phyloP scores from a whole-genome alignment of 2,797 vertebrate species.

The Steatocranus sp. region DNA sequence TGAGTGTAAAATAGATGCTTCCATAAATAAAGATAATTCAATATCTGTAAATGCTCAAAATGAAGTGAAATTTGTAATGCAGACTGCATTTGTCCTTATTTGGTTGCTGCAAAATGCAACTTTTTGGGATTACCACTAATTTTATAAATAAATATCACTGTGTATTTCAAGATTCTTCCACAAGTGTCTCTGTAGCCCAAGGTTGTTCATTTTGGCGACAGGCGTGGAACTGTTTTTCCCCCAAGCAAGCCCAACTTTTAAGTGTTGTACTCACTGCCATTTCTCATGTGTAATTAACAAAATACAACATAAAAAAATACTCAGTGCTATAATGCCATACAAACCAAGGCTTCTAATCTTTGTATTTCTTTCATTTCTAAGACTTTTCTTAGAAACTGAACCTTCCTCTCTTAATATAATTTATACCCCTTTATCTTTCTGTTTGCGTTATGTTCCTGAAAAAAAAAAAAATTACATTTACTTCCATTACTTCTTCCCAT shows the following conservation, averaged over 20 bases:
- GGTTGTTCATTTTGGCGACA: not conserved
- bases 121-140: not conserved
- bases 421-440: not conserved
- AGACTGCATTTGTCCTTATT: rapidly evolving
- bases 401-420: not conserved
- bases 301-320: not conserved
- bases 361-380: not conserved
- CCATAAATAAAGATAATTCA: not conserved
- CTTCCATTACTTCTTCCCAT: not conserved
- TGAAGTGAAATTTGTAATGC: not conserved
- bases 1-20: not conserved
- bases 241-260: not conserved
- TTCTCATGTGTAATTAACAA: not conserved
- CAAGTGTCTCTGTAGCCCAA: rapidly evolving
- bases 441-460: rapidly evolving
- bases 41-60: not conserved
- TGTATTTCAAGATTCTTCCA: not conserved
- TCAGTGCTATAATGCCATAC: not conserved
- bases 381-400: not conserved
- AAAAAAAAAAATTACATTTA: not conserved
- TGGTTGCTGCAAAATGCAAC: not conserved
- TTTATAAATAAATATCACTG: not conserved
- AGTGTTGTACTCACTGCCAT: not conserved
- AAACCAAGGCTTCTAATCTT: not conserved
- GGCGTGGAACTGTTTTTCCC: not conserved